Conservation (phyloP, 2,113 vertebrate genomes). For the Bujurquina vittata region DNA sequence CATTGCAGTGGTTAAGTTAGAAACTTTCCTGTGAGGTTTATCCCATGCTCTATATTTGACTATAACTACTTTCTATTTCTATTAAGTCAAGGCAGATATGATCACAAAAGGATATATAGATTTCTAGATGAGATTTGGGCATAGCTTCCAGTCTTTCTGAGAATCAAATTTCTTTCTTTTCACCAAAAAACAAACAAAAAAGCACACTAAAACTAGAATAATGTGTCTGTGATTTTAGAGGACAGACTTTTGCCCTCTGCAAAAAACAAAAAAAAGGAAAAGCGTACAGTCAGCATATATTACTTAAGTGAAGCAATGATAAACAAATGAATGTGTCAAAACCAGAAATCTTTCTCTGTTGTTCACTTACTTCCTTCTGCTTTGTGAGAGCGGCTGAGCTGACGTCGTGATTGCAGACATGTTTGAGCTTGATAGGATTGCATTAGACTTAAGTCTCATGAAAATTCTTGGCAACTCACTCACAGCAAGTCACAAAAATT, state of each 20-base stretch:
- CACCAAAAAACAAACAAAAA: neutral
- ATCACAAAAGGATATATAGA: neutral
- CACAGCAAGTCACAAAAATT: neutral
- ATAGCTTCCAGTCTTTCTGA: neutral
- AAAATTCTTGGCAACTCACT: neutral
- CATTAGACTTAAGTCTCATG: neutral
- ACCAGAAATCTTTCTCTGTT: neutral
- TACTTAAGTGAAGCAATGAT: neutral
- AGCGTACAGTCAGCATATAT: neutral
- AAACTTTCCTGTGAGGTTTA: constrained; percentile 11
- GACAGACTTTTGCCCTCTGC: neutral
- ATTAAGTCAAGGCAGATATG: neutral
- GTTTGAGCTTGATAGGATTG: constrained; percentile 44
- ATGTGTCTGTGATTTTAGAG: neutral
- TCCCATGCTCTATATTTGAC: constrained; percentile 1
- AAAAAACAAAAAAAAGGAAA: neutral
- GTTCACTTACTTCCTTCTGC: constrained; percentile 12
- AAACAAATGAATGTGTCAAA: neutral
- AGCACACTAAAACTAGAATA: neutral
- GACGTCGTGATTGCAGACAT: constrained; percentile 4
- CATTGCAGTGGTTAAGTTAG: neutral
- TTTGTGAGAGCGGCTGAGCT: neutral
- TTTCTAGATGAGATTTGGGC: neutral
- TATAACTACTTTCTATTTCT: constrained; percentile 1
- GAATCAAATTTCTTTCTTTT: neutral